phyloP scores from a whole-genome alignment of 2,113 vertebrate species.

The Psittacula cyanocephala region DNA sequence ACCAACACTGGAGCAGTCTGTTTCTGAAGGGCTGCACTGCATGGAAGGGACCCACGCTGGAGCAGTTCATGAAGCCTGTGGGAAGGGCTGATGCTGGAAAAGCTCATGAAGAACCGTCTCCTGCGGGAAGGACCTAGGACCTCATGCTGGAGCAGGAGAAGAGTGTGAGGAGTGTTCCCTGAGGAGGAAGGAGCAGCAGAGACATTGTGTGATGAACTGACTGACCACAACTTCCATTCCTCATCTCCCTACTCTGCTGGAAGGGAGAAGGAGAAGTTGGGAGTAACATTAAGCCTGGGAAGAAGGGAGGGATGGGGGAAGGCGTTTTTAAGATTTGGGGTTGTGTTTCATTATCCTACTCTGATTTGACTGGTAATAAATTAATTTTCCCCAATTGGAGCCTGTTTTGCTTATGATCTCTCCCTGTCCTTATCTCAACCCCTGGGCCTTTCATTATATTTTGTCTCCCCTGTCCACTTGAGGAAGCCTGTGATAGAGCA shows the following conservation, averaged over 20 bases:
- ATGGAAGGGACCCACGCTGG: neutral
- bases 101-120: neutral
- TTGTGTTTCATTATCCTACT: neutral
- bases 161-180: neutral
- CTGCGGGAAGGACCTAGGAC: neutral
- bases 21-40: neutral
- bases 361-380: neutral
- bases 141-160: neutral
- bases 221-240: neutral
- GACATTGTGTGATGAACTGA: neutral
- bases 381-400: neutral
- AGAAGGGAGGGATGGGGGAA: neutral
- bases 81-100: neutral
- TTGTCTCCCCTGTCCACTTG: neutral
- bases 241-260: neutral
- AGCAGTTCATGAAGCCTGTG: neutral
- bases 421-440: neutral
- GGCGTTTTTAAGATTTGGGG: neutral
- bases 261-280: neutral
- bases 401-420: neutral
- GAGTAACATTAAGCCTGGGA: neutral
- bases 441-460: neutral
- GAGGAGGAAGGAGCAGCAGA: neutral
- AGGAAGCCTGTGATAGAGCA: neutral
- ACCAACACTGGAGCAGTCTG: neutral